Evolutionary conservation across 2,888 invertebrate species (phyloP), one percentile per base, ranked within the genome.

Genomic region (Drosophila kuntzei): DNA sequence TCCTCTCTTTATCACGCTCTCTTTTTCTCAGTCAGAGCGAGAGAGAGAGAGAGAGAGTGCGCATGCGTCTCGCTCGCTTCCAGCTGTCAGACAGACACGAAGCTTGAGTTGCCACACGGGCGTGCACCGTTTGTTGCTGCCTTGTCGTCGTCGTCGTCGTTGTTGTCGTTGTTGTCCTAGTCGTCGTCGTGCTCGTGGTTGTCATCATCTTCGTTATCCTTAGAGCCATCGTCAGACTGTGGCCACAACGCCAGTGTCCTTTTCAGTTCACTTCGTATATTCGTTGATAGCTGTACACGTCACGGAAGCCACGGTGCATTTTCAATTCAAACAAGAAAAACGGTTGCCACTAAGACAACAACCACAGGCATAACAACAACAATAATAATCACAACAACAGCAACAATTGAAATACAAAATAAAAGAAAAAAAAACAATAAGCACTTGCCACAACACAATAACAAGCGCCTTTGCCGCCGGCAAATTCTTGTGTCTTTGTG

Each of bases 191-290:
- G 46, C 37, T 53, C 34, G 18, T 39, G 50, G 44, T 65, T 66
- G 67, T 60, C 47, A 39, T 16, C 32, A 46, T 36, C 49, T 34
- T 43, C 55, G 67, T 55, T 43, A 29, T 41, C 16, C 60, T 43
- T 58, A 16, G 50, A 12, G 50, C 37, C 32, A 22, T 64, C 50
- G 60, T 68, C 49, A 43, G 11, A 39, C 34, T 34, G 41, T 43
- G 54, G 74, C 76, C 43, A 39, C n/a, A 46, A 46, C 55, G 59
- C 14, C 62, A 54, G 78, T 76, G 62, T 68, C 80, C 80, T 82
- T 79, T 78, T 81, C 85, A 90, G 90, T 90, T 82, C 78, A 84
- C 84, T 89, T 87, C 89, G 88, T 88, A 84, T 84, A 87, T 82
- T 90, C 90, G 84, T 83, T 79, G 90, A 79, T 80, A 89, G 88